Percentiles rank a stretch among this genome's conserved stretches.
Conservation (phyloP, 2,113 vertebrate genomes). For the Macrotus californicus region DNA sequence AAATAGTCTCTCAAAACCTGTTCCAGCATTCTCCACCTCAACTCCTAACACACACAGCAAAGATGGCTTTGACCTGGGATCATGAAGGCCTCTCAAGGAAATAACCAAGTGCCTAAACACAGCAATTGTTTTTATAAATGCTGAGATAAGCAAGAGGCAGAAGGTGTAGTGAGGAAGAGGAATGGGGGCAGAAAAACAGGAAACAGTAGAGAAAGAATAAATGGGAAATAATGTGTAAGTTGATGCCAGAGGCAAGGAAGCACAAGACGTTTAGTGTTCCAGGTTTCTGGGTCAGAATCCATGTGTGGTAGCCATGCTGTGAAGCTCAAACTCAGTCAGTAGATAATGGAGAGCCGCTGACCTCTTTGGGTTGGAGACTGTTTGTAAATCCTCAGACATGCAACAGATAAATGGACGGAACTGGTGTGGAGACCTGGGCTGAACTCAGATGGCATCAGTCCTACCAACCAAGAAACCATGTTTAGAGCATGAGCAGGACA, state of each 20-base stretch:
- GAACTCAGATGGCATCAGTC: no score
- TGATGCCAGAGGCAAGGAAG: not conserved
- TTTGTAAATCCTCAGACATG: not conserved
- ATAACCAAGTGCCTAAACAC: not conserved
- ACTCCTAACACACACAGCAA: not conserved
- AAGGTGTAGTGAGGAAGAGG: not conserved
- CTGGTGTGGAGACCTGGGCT: no score
- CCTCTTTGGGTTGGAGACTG: not conserved
- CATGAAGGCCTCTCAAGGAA: not conserved
- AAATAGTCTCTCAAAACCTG: not conserved
- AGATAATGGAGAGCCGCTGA: not conserved
- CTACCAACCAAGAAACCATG: no score
- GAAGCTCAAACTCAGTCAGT: not conserved
- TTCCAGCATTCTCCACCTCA: not conserved
- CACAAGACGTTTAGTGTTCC: accelerated
- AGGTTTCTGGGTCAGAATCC: not conserved
- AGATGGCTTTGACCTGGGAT: not conserved
- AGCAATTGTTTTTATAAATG: not conserved
- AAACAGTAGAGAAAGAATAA: not conserved
- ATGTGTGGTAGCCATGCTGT: not conserved
- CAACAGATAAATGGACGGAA: not conserved
- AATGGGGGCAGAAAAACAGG: not conserved
- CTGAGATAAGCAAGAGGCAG: not conserved
- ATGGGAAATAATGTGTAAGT: not conserved
- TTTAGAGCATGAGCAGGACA: no score